phyloP scores from a whole-genome alignment of 2,888 invertebrate genomes.

The Andrena dorsata region DNA sequence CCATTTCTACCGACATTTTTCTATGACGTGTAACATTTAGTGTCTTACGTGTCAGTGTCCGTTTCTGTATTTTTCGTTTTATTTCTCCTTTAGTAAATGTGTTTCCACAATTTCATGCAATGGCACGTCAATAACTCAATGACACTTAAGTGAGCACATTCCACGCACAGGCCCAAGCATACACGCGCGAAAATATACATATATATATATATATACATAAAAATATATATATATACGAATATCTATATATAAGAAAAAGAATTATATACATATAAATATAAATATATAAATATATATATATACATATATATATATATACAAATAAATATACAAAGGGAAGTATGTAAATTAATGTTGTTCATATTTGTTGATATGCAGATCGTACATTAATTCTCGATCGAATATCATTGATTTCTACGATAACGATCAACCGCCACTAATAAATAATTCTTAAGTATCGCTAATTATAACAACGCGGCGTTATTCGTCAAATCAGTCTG shows the following conservation, averaged over 20 bases:
- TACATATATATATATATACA: constrained; percentile 56
- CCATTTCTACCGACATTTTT: too few relatives aligned
- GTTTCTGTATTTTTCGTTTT: too few relatives aligned
- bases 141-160: background rate
- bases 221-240: constrained; percentile 67
- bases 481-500: constrained; percentile 36
- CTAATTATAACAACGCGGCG: constrained; percentile 28
- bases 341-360: constrained; percentile 75
- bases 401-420: constrained; percentile 54
- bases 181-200: constrained; percentile 49
- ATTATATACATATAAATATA: constrained; percentile 62
- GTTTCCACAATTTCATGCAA: background rate
- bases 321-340: constrained; percentile 62
- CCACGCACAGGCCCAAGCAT: constrained; percentile 33
- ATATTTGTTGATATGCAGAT: constrained; percentile 73
- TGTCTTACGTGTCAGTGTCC: too few relatives aligned
- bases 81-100: too few relatives aligned
- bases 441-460: constrained; percentile 30
- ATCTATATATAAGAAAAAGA: constrained; percentile 58
- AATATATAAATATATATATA: constrained; percentile 60
- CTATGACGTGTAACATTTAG: too few relatives aligned
- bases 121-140: background rate
- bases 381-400: constrained; percentile 47
- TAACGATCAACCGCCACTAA: constrained; percentile 40
- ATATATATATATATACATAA: constrained; percentile 59